phyloP scores from a whole-genome alignment of 2,113 vertebrate genomes.

The Campylomormyrus tamandua region DNA sequence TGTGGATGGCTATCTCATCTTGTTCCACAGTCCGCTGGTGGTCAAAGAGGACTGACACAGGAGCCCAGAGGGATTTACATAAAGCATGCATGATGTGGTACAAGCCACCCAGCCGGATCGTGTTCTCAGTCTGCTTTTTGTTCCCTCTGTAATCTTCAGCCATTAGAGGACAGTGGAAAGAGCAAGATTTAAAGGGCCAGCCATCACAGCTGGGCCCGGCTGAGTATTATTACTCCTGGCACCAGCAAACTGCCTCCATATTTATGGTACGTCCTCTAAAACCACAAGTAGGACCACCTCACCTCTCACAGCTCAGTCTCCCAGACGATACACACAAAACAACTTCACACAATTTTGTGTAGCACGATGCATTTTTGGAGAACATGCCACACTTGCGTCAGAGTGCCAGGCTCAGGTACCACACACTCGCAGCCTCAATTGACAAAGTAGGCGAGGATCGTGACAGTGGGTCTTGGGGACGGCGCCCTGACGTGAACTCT shows the following conservation, averaged over 20 bases:
- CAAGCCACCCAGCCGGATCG: background rate
- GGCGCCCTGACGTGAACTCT: background rate
- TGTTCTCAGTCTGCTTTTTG: background rate
- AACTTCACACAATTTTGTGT: background rate
- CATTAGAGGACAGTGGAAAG: background rate
- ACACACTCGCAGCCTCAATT: background rate
- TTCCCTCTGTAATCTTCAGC: background rate
- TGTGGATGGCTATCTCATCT: background rate
- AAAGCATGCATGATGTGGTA: background rate
- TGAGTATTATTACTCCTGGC: background rate
- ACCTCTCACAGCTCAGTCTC: background rate
- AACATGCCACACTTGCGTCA: background rate
- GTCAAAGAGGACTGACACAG: background rate
- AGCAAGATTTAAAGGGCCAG: background rate
- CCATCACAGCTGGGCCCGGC: background rate
- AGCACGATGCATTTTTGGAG: background rate
- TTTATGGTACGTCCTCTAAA: background rate
- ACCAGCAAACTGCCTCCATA: background rate
- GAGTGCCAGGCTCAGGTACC: background rate
- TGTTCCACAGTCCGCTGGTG: background rate
- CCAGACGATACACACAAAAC: background rate
- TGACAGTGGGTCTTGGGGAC: background rate
- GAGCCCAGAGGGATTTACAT: background rate
- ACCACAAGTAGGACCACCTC: background rate
- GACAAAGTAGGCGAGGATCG: background rate